Conservation (phyloP, 2,113 vertebrate genomes). For the Recurvirostra avosetta region DNA sequence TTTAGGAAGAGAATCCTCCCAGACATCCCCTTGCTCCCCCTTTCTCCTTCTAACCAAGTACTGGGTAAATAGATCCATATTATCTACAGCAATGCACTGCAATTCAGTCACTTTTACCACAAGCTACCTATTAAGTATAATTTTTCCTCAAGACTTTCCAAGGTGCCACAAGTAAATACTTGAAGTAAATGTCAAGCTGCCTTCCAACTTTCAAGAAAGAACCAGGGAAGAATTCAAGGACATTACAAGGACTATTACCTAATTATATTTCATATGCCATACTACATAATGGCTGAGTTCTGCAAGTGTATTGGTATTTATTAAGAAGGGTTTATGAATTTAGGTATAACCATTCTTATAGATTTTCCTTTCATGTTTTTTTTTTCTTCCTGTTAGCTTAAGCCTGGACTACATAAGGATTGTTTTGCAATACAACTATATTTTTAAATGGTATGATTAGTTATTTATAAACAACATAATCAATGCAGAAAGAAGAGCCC, state of each 20-base stretch:
- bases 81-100: background rate
- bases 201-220: background rate
- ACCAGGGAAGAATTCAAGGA: background rate
- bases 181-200: background rate
- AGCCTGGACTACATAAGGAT: background rate
- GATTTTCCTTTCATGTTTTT: background rate
- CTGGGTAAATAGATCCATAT: background rate
- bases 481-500: background rate
- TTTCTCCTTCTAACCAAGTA: background rate
- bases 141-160: constrained; percentile 11
- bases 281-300: background rate
- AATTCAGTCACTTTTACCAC: background rate
- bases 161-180: constrained; percentile 3
- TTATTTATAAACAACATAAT: background rate
- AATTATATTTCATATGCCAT: background rate
- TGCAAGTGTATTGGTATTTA: background rate
- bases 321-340: background rate
- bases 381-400: background rate
- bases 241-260: background rate
- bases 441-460: background rate
- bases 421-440: background rate
- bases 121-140: background rate
- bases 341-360: background rate
- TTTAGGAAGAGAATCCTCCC: background rate
- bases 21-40: background rate